Conservation (phyloP, 2,888 invertebrate species). For the Aphidius colemani region DNA sequence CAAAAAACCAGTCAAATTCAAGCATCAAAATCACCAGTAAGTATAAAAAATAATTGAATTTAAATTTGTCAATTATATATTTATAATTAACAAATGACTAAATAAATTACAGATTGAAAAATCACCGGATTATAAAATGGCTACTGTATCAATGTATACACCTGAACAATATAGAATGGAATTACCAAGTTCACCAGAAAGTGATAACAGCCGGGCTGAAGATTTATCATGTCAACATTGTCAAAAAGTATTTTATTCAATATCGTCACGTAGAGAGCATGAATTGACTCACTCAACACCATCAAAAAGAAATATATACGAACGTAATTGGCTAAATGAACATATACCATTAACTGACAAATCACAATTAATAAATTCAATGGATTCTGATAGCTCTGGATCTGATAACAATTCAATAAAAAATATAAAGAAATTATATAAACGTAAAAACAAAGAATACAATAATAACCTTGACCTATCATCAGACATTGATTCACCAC, state of each 20-base stretch:
- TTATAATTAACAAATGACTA: not conserved
- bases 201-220: conserved; percentile 57
- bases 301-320: conserved; percentile 44
- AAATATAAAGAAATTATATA: conserved; percentile 30
- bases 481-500: conserved; percentile 36
- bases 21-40: conserved; percentile 49
- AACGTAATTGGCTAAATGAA: conserved; percentile 60
- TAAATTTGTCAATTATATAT: not conserved
- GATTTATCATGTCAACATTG: conserved; percentile 71
- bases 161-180: not conserved
- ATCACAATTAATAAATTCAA: conserved; percentile 20
- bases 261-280: conserved; percentile 79
- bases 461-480: conserved; percentile 58
- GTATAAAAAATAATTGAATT: conserved; percentile 21
- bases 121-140: conserved; percentile 22
- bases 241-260: conserved; percentile 75
- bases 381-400: conserved; percentile 52
- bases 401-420: conserved; percentile 37
- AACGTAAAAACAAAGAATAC: conserved; percentile 53
- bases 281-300: conserved; percentile 68
- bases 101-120: conserved; percentile 18
- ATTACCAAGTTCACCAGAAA: conserved; percentile 49
- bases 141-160: not conserved
- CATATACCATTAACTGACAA: conserved; percentile 65
- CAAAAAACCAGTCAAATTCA: conserved; percentile 41